Conservation (phyloP, 2,888 invertebrate species). For the Luperina nickerlii region DNA sequence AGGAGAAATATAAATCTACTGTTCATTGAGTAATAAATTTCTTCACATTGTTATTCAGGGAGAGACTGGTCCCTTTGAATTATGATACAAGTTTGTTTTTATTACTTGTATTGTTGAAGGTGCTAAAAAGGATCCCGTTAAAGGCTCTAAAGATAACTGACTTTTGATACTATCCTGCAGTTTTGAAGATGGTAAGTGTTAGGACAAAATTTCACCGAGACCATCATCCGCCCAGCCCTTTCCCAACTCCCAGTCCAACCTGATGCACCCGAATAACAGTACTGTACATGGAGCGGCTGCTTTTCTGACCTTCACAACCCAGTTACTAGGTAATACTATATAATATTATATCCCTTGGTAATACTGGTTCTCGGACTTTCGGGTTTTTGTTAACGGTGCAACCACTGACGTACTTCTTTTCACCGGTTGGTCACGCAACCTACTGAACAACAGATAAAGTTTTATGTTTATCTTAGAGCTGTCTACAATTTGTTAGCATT, state of each 20-base stretch:
- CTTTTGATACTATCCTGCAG: not conserved
- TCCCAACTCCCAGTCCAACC: no score
- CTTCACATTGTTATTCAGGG: slow-evolving; percentile 78
- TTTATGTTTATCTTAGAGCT: not conserved
- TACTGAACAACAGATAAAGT: not conserved
- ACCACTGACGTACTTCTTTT: not conserved
- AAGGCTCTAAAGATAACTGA: slow-evolving; percentile 2
- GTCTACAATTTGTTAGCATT: not conserved
- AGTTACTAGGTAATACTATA: not conserved
- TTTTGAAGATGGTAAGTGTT: not conserved
- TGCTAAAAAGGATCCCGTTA: slow-evolving; percentile 30
- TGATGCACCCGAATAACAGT: not conserved
- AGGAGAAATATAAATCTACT: slow-evolving; percentile 74
- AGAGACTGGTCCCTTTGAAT: slow-evolving; percentile 73
- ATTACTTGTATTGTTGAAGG: slow-evolving; percentile 68
- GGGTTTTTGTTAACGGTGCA: not conserved
- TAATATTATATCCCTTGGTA: not conserved
- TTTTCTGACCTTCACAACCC: not conserved
- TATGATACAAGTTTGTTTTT: slow-evolving; percentile 79
- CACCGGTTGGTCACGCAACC: not conserved
- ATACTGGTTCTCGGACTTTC: not conserved
- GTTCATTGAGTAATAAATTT: slow-evolving; percentile 79
- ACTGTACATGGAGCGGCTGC: not conserved
- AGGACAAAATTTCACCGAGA: not conserved
- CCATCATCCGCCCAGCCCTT: not conserved